Evolutionary conservation across 2,113 vertebrate species (phyloP).

Genomic region (Tympanuchus pallidicinctus): DNA sequence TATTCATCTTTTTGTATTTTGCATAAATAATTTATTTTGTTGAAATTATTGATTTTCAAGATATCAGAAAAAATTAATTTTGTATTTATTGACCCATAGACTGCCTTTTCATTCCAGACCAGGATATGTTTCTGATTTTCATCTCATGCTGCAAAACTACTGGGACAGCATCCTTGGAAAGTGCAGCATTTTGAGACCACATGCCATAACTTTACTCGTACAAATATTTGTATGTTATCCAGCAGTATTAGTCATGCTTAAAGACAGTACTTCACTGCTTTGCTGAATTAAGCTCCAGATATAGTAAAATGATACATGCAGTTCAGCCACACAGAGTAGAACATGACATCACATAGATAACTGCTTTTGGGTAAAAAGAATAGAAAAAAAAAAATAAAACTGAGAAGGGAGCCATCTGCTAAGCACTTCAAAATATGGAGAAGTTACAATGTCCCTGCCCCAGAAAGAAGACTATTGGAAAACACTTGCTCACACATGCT

Average conservation of each 20-base stretch:
- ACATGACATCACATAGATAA: slow-evolving; percentile 42
- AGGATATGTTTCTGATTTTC: not conserved
- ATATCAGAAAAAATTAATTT: not conserved
- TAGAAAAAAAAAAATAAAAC: not conserved
- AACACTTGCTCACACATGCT: not conserved
- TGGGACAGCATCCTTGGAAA: not conserved
- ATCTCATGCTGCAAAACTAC: not conserved
- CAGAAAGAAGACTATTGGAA: slow-evolving; percentile 41
- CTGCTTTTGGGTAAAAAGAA: not conserved
- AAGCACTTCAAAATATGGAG: slow-evolving; percentile 36
- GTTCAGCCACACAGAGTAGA: slow-evolving; percentile 6
- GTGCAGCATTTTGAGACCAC: not conserved
- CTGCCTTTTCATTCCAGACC: not conserved
- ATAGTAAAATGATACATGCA: not conserved
- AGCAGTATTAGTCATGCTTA: not conserved
- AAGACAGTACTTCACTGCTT: not conserved
- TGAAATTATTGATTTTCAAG: not conserved
- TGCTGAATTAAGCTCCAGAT: not conserved
- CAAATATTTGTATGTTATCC: not conserved
- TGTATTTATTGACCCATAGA: not conserved
- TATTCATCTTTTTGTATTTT: not conserved
- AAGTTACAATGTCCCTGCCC: slow-evolving; percentile 35
- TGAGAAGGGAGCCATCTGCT: slow-evolving; percentile 61
- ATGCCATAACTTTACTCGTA: not conserved
- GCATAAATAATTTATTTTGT: not conserved